Base-by-base conservation (phyloP, 2,888 invertebrate genomes). In the Acleris sparsana region DNA sequence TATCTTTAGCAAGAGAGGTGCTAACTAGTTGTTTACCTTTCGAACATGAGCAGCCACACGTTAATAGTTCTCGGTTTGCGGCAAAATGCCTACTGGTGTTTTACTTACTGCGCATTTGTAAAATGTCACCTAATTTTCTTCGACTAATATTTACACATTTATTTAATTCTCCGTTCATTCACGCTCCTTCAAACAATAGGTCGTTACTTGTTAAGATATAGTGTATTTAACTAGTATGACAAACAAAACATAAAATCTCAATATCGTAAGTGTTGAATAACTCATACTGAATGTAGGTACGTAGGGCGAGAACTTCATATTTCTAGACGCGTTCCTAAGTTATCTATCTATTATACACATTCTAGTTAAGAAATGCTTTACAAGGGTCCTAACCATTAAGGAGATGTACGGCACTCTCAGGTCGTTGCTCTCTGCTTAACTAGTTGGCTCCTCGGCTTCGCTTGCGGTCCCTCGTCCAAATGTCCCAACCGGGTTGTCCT, bases 21-120 rank as follows among this genome's bases (percentile, higher is more conserved):
- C 74, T 87, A 88, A 88, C 73, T 74, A 73, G 53, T 62, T 84
- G 80, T 86, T 87, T 86, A 82, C 72, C 71, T 72, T 79, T 73
- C 80, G 80, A 84, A 85, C 78, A 79, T 52, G 25, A 43, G 55
- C 43, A 63, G 63, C 71, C 65, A 68, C 73, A 72, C 62, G n/a
- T 62, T 55, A 53, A 65, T 68, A 65, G 65, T 66, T 60, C 65
- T 56, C 51, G 20, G 55, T 66, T 60, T 60, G 33, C 51, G 29
- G 55, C 60, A 66, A 66, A 57, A 61, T 65, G 48, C 61, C 65
- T 65, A 60, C 65, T 44, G 55, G 60, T 60, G 43, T 61, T 58
- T 46, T 55, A 39, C 49, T 61, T 22, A 59, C 55, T 55, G 60
- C 46, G 46, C 51, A 48, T 53, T 13, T 65, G 44, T 51, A 25